Base-by-base conservation (phyloP, 2,888 invertebrate genomes). In the Taenaris catops region DNA sequence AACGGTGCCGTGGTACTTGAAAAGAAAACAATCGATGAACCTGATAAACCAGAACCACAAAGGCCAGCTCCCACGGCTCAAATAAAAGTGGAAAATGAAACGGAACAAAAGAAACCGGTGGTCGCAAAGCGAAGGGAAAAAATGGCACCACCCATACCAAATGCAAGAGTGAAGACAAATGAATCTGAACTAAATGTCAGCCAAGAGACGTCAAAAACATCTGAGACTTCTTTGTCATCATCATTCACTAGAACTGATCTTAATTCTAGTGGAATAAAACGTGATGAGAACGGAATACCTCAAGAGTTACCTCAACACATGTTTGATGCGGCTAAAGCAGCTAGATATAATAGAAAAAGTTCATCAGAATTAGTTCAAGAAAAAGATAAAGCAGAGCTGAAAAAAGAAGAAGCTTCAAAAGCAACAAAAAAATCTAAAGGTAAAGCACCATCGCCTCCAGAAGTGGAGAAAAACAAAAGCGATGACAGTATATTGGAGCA, bases 391-490 rank as follows among this genome's bases (percentile, higher is more conserved):
- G 24, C 38, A 14, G 75, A 76, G 12, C 41, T 51, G 3, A 75
- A 70, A 45, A 76, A 74, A 43, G 75, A 75, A 25, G 86, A 76
- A 58, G 56, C 44, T 21, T 59, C 52, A 0, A 83, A 87, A 56
- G 63, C 73, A 2, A 56, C 70, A 1, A 92, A 90, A 52, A 92
- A 90, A 61, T 89, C 86, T 23, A 93, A 94, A 66, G 91, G 93
- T 0, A 93, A 93, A 74, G 93, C 93, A 1, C 94, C 93, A 0
- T 90, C 90, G 0, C 93, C 92, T 0, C 93, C 93, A n/a, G 88
- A 87, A 28, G 41, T 50, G 1, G 84, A 86, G 10, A 86, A 69
- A 44, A 87, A 87, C 44, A 84, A 80, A 65, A 84, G 78, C 5
- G 81, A 84, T 42, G 86, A 86, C 36, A 87, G 81, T 41, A 86